Evolutionary conservation across 2,888 invertebrate species (phyloP).

Genomic region (Galerucella nymphaeae): DNA sequence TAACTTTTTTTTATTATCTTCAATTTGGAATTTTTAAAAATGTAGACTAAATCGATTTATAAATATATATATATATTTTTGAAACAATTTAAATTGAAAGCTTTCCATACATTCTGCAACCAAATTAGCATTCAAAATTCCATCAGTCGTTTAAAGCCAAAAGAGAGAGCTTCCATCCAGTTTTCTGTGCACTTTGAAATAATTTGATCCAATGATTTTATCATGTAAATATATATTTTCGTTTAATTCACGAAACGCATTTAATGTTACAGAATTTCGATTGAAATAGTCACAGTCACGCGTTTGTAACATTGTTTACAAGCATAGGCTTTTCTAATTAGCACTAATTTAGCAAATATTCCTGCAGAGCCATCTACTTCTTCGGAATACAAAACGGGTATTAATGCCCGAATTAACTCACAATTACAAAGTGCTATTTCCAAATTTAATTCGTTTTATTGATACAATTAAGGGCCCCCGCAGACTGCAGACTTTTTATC

Average conservation of each 20-base stretch:
- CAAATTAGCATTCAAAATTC: background rate
- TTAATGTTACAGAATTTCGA: slow-evolving; percentile 18
- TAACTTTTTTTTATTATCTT: too few relatives aligned
- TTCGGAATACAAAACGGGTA: slow-evolving; percentile 2
- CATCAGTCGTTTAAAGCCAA: background rate
- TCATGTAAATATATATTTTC: background rate
- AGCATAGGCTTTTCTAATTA: slow-evolving; percentile 19
- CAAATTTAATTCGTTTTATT: background rate
- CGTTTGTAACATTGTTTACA: slow-evolving; percentile 21
- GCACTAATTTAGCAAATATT: slow-evolving; percentile 22
- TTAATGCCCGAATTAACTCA: background rate
- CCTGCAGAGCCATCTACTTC: slow-evolving; percentile 9
- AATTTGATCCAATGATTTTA: slow-evolving; percentile 1
- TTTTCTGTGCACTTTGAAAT: slow-evolving; percentile 4
- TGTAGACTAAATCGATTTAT: too few relatives aligned
- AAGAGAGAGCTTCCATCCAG: slow-evolving; percentile 1
- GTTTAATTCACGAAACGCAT: background rate
- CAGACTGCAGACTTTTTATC: too few relatives aligned
- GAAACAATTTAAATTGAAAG: too few relatives aligned
- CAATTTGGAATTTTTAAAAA: too few relatives aligned
- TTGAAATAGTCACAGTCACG: slow-evolving; percentile 16
- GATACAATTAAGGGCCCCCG: too few relatives aligned
- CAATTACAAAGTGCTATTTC: background rate
- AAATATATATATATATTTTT: too few relatives aligned
- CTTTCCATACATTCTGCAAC: background rate